Conservation (phyloP, 2,797 vertebrate species). For the Brachyalestes nurse region DNA sequence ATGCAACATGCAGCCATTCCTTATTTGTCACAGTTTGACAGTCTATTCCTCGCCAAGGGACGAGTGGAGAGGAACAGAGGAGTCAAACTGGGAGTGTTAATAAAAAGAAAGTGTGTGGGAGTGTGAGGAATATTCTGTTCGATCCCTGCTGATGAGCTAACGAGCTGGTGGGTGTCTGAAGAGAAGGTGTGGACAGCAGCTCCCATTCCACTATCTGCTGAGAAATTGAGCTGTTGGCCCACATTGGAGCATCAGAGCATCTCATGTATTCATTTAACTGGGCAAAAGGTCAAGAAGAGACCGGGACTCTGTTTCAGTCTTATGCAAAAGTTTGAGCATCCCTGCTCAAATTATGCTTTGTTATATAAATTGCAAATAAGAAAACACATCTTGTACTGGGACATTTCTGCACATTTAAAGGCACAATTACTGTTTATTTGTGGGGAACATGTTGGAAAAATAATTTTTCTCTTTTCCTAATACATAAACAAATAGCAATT, state of each 20-base stretch:
- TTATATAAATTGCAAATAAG: no score
- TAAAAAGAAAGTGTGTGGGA: constrained; percentile 32
- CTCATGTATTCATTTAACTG: not conserved
- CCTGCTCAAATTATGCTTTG: no score
- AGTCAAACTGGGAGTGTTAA: constrained; percentile 20
- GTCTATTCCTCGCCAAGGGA: not conserved
- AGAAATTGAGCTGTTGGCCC: not conserved
- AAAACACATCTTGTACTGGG: no score
- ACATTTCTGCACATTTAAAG: no score
- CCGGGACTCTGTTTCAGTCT: not conserved
- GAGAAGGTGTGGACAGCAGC: not conserved
- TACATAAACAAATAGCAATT: not conserved
- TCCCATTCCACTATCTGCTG: not conserved
- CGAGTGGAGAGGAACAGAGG: not conserved
- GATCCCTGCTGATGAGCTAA: constrained; percentile 17
- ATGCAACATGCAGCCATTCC: no score
- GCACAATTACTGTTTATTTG: no score
- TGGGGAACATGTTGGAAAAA: no score
- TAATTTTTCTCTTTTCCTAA: no score
- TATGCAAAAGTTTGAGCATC: not conserved
- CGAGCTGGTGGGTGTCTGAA: constrained; percentile 19
- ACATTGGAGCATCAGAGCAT: not conserved
- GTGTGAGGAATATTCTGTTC: constrained; percentile 12
- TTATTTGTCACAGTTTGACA: not conserved
- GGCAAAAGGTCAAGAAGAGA: not conserved